Conservation (phyloP, 2,797 vertebrate species). For the Ciconia nigra region DNA sequence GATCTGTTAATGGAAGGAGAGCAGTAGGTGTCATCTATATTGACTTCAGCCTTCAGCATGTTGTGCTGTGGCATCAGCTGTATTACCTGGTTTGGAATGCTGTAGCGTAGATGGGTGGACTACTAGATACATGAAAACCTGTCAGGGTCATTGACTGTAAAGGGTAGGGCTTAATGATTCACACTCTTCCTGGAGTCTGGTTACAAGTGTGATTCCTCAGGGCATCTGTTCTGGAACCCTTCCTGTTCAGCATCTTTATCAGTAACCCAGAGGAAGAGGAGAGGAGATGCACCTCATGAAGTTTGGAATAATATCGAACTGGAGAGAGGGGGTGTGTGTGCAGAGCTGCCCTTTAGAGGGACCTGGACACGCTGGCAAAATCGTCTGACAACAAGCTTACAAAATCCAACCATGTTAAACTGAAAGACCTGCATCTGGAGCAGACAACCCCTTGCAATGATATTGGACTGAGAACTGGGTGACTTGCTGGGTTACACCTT, state of each 20-base stretch:
- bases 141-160: not conserved
- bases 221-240: not conserved
- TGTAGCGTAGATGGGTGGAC: not conserved
- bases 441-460: not conserved
- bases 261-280: not conserved
- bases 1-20: not conserved
- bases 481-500: not conserved
- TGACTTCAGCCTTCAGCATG: not conserved
- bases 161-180: not conserved
- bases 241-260: not conserved
- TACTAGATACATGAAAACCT: not conserved
- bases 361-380: not conserved
- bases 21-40: not conserved
- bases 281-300: not conserved
- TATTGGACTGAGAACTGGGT: rapidly evolving
- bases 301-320: not conserved
- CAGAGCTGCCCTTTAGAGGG: not conserved
- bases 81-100: not conserved
- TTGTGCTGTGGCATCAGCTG: not conserved
- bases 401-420: not conserved
- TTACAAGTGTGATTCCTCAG: not conserved
- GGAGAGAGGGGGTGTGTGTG: rapidly evolving
- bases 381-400: not conserved
- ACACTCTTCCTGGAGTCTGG: not conserved
- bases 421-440: not conserved